Evolutionary conservation across 37 sponge, comb jelly and placozoan species (phyloP).

Genomic region (Spongilla lacustris): DNA sequence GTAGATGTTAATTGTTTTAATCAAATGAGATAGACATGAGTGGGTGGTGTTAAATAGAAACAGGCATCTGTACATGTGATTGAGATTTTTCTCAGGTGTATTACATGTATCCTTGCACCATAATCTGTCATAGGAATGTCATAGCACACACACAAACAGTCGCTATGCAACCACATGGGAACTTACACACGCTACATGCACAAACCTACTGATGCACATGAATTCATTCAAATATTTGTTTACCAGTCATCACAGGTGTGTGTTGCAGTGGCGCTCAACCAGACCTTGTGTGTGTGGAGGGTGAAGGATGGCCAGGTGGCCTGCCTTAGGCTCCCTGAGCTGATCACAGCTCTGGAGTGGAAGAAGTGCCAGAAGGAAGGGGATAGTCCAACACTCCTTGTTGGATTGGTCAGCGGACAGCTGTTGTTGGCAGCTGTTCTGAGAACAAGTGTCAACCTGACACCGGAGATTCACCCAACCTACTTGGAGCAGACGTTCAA

Average conservation of each 20-base stretch:
- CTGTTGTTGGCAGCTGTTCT: conserved; percentile 28
- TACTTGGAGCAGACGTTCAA: conserved; percentile 1
- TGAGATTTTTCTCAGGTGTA: too few species aligned
- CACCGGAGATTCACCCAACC: conserved; percentile 26
- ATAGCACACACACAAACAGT: too few species aligned
- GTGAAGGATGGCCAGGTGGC: conserved; percentile 34
- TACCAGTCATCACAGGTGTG: conserved; percentile 32
- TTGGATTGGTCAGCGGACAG: conserved; percentile 44
- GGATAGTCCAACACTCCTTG: conserved; percentile 35
- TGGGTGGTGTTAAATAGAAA: too few species aligned
- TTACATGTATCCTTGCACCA: too few species aligned
- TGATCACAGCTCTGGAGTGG: conserved; percentile 59
- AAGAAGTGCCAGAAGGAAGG: conserved; percentile 42
- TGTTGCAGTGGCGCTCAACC: conserved; percentile 38
- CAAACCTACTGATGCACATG: too few species aligned
- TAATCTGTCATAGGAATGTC: too few species aligned
- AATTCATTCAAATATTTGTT: too few species aligned
- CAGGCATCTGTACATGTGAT: too few species aligned
- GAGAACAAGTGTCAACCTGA: conserved; percentile 18
- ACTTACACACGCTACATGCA: too few species aligned
- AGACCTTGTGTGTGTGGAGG: conserved; percentile 50
- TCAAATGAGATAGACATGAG: too few species aligned
- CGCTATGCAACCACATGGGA: too few species aligned
- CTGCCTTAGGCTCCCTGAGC: conserved; percentile 30
- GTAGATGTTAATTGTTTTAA: too few species aligned